Percentiles rank a stretch among this genome's conserved stretches.
These are phyloP conservation scores for Myripristis jacobus DNA, from an alignment of 2,797 vertebrate genomes.

Conservation along the genomic window DNA sequence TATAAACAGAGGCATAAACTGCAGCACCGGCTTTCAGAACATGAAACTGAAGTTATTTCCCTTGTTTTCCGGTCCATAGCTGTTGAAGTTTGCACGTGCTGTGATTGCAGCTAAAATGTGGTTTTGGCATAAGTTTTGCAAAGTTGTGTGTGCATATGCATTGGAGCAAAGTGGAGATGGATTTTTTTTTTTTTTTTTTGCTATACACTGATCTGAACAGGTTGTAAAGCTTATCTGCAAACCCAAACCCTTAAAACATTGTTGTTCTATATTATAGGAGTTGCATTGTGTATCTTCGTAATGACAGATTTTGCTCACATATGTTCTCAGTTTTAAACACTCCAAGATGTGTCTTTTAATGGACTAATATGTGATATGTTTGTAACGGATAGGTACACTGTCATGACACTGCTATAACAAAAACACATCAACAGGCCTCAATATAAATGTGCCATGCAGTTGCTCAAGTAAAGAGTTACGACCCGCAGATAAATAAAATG, in stretches of 20 bases:
- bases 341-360: neutral
- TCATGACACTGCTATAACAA: neutral
- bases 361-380: neutral
- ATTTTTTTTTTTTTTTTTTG: no score
- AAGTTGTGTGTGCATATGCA: neutral
- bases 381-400: neutral
- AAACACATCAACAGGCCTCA: neutral
- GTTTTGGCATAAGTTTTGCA: neutral
- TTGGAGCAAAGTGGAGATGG: neutral
- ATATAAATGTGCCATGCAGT: neutral
- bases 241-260: neutral
- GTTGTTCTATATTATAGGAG: neutral
- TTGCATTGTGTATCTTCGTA: neutral
- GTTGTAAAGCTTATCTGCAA: neutral
- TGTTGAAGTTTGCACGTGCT: neutral
- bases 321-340: neutral
- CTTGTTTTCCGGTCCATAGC: no score
- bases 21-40: conserved; percentile 6
- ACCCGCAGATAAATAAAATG: neutral
- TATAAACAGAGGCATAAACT: neutral
- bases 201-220: neutral
- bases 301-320: neutral
- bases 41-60: neutral
- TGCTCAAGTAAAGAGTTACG: no score
- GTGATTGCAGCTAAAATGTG: neutral